Evolutionary conservation across 1,140 invertebrate species (phyloP), one percentile per base, ranked within the genome.

Genomic region (Brachionus plicatilis): DNA sequence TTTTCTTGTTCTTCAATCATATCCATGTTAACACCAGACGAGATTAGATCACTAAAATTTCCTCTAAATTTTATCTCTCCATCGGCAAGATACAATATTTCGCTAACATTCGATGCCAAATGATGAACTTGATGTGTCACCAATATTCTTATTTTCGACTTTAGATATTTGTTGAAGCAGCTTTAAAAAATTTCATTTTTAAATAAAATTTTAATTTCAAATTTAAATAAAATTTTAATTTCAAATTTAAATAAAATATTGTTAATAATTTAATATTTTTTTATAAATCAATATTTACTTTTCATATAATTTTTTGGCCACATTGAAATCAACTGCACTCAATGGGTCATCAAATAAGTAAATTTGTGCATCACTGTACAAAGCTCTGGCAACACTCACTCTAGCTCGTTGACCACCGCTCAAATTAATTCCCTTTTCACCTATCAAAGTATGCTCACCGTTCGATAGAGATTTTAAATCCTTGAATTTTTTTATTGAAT

Each of bases 261-360:
- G 24, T 24, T 1, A 24, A 24, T 24, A 24, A 2, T 47, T 47
- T 47, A 0, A 12, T 47, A n/a, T 14, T 11, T 47, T 47, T 17
- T 17, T 60, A 56, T 6, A 17, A 17, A 94, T 93, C 1, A 37
- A 94, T 94, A 85, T 93, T 92, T 3, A 94, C 68, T 89, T 86
- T 85, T 98, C 95, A 88, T 98, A 98, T 84, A 98, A 96, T 87
- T 97, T 95, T 89, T 95, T 95, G 9, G 95, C 95, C 20, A 98
- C 96, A 89, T 98, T 95, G 47, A 94, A 91, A 88, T 96, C 94
- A 1, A 96, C 93, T 1, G 94, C 93, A 85, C 93, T 94, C 12
- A 95, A 88, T 3, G 94, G 94, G 89, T 95, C 94, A 88, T 95
- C 94, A 11, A 95, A 88, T 0, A 95, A 88, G 86, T 94, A 95